Evolutionary conservation across 2,797 vertebrate genomes (phyloP).

Genomic region (Podarcis lilfordi): DNA sequence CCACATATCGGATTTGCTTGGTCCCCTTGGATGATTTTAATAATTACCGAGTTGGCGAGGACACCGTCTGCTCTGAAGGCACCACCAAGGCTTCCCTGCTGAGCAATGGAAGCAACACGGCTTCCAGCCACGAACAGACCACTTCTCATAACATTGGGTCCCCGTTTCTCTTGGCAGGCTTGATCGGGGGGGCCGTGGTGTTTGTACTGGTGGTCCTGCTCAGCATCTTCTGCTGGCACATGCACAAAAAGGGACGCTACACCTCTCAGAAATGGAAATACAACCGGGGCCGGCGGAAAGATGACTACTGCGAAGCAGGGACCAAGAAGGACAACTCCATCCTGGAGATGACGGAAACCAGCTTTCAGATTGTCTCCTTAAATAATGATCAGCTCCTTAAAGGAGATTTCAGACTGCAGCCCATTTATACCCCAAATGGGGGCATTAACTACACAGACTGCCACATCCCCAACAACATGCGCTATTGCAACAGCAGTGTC

Average conservation of each 20-base stretch:
- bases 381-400: slow-evolving; percentile 99
- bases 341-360: slow-evolving; percentile 99
- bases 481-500: slow-evolving; percentile 94
- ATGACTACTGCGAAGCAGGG: slow-evolving; percentile 93
- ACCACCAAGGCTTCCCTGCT: slow-evolving; percentile 88
- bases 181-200: slow-evolving; percentile 93
- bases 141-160: slow-evolving; percentile 90
- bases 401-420: slow-evolving; percentile 95
- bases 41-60: slow-evolving; percentile 89
- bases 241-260: slow-evolving; percentile 96
- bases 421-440: slow-evolving; percentile 98
- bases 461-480: slow-evolving; percentile 96
- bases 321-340: slow-evolving; percentile 98
- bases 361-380: slow-evolving; percentile 99
- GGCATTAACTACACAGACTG: slow-evolving; percentile 98
- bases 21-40: slow-evolving; percentile 93
- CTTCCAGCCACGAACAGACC: slow-evolving; percentile 88
- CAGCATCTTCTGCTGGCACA: slow-evolving; percentile 91
- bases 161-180: slow-evolving; percentile 89
- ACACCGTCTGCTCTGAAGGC: slow-evolving; percentile 93
- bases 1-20: slow-evolving; percentile 95
- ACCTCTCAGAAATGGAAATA: slow-evolving; percentile 98
- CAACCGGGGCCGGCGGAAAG: slow-evolving; percentile 95
- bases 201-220: slow-evolving; percentile 91
- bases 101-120: slow-evolving; percentile 82